Base-by-base conservation (phyloP, 1,140 invertebrate species). In the Reticulitermes speratus region DNA sequence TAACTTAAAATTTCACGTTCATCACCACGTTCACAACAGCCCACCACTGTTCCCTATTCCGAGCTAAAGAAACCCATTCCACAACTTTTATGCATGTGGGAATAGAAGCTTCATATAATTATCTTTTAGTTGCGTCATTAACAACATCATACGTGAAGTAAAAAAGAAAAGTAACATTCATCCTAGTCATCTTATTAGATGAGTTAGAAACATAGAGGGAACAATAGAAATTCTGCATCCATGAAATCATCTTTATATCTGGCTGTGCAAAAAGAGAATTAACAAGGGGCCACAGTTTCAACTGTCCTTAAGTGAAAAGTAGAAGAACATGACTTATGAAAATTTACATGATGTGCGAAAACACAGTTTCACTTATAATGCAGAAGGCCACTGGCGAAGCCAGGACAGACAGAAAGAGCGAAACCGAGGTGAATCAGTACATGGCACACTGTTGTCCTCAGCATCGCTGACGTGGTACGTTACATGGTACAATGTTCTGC, bases 181-280 rank as follows among this genome's bases (percentile, higher is more conserved):
- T 75, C 65, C 65, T 14, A 75, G 65, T 75, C 65, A 75, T 75
- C 65, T 75, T 14, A 30, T 30, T 75, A 75, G 65, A 75, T 75
- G 65, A 75, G 65, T 75, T 75, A n/a, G 59, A n/a, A 21, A 65
- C 59, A 65, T 19, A 65, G 59, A 8, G 25, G 9, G 65, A 30
- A 75, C 65, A 75, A 75, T n/a, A 75, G 65, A 30, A 30, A 75
- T 75, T 75, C 65, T 30, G n/a, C 65, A 30, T 75, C 65, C 65
- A 75, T 75, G 65, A 75, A 75, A 75, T 75, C 65, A 75, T 75
- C 65, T 75, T 30, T 75, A 75, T 75, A 9, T 75, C 65, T 30
- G 65, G n/a, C 25, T n/a, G 25, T 75, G n/a, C 25, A 30, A 55
- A 21, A 55, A 75, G n/a, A 25, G 7, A 25, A n/a, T 75, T 75